Evolutionary conservation across 2,113 vertebrate species (phyloP).

Genomic region (Dendrocopos noguchii): DNA sequence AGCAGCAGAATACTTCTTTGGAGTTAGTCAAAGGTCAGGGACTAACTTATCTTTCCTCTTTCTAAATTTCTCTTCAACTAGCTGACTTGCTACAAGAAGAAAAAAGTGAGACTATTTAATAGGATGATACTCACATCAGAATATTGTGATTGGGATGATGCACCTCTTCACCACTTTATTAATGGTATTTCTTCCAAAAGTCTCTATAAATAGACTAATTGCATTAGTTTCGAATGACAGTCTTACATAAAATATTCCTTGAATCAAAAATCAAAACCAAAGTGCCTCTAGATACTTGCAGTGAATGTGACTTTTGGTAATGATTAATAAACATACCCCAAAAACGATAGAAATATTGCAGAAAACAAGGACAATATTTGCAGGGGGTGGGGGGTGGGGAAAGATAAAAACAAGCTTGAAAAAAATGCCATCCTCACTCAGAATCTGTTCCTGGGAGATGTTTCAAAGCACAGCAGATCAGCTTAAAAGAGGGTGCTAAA

Average conservation of each 20-base stretch:
- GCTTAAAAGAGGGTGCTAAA: slow-evolving; percentile 25
- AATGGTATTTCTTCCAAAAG: not conserved
- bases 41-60: not conserved
- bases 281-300: not conserved
- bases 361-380: not conserved
- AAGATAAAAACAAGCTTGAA: not conserved
- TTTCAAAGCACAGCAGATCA: slow-evolving; percentile 29
- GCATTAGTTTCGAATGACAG: not conserved
- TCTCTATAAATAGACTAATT: not conserved
- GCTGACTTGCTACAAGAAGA: not conserved
- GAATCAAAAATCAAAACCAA: not conserved
- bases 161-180: not conserved
- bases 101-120: not conserved
- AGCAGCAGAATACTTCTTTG: not conserved
- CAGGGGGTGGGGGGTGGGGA: not conserved
- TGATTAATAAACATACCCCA: not conserved
- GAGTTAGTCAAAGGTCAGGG: not conserved
- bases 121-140: not conserved
- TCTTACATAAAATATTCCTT: not conserved
- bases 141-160: not conserved
- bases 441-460: not conserved
- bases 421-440: not conserved
- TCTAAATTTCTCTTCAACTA: not conserved
- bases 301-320: not conserved
- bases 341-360: not conserved